These are phyloP conservation scores for Lophotriccus pileatus DNA, from an alignment of 2,797 vertebrate species.

Conservation along the genomic window DNA sequence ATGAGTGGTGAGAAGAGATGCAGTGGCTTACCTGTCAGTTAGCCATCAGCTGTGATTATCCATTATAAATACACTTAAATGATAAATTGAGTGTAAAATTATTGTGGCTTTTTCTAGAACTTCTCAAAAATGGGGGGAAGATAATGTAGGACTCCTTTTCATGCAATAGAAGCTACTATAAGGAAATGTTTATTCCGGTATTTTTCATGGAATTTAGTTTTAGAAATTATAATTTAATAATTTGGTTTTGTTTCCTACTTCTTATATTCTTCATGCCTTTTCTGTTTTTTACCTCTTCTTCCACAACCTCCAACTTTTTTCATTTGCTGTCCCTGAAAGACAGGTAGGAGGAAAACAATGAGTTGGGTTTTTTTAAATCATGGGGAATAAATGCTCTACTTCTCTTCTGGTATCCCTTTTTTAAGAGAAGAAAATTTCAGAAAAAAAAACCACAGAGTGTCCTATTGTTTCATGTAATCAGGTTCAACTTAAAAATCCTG, in stretches of 20 bases:
- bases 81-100: conserved; percentile 27
- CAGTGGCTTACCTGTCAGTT: neutral
- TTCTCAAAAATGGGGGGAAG: neutral
- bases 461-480: conserved; percentile 60
- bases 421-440: neutral
- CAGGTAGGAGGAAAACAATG: neutral
- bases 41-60: neutral
- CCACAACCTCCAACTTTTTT: neutral
- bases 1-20: neutral
- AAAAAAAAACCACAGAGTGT: neutral
- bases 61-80: neutral
- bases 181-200: neutral
- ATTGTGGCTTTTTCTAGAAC: neutral
- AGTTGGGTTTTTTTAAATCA: neutral
- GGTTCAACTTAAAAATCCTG: conserved; percentile 55
- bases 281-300: neutral
- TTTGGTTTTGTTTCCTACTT: neutral
- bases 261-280: neutral
- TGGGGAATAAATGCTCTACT: neutral
- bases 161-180: neutral
- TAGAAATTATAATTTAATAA: neutral
- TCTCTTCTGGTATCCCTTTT: neutral
- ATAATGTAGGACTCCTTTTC: neutral
- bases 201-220: neutral
- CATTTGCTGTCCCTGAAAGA: neutral